Conservation (phyloP, 30 jellyfish, hydroid and myxozoan species). For the Aurelia sp. region DNA sequence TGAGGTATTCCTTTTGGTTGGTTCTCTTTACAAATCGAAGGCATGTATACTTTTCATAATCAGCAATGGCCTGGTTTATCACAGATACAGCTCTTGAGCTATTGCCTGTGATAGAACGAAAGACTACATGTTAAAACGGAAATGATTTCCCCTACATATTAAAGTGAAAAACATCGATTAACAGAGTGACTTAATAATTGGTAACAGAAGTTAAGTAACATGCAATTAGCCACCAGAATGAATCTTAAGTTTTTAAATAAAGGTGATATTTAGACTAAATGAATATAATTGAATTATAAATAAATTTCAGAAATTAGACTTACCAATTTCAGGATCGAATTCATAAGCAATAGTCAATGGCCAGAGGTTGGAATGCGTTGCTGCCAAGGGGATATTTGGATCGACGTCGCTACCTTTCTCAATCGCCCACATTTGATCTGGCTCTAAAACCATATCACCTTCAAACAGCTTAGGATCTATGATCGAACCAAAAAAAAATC, state of each 20-base stretch:
- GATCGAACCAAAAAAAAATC: background rate
- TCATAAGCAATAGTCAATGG: slow-evolving; percentile 42
- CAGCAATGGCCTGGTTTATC: slow-evolving; percentile 54
- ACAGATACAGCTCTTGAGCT: slow-evolving; percentile 27
- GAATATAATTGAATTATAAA: background rate
- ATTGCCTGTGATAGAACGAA: background rate
- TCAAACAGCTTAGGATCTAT: slow-evolving; percentile 22
- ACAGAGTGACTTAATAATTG: too few relatives aligned
- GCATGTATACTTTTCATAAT: slow-evolving; percentile 58
- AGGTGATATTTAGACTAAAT: background rate
- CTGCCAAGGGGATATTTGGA: slow-evolving; percentile 33
- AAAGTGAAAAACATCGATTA: too few relatives aligned
- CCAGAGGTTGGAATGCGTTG: slow-evolving; percentile 52
- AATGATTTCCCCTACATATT: too few relatives aligned
- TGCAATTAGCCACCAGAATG: too few relatives aligned
- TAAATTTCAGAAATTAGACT: background rate
- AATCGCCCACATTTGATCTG: slow-evolving; percentile 38
- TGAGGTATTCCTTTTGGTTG: slow-evolving; percentile 27
- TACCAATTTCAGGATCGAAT: slow-evolving; percentile 18
- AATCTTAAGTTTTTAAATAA: too few relatives aligned
- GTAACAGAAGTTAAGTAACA: too few relatives aligned
- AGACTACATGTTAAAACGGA: too few relatives aligned
- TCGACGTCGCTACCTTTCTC: slow-evolving; percentile 10
- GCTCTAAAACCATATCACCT: slow-evolving; percentile 56
- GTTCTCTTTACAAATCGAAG: slow-evolving; percentile 43